Evolutionary conservation across 2,797 vertebrate species (phyloP), one percentile per base, ranked within the genome.

Genomic region (Garrulus glandarius): DNA sequence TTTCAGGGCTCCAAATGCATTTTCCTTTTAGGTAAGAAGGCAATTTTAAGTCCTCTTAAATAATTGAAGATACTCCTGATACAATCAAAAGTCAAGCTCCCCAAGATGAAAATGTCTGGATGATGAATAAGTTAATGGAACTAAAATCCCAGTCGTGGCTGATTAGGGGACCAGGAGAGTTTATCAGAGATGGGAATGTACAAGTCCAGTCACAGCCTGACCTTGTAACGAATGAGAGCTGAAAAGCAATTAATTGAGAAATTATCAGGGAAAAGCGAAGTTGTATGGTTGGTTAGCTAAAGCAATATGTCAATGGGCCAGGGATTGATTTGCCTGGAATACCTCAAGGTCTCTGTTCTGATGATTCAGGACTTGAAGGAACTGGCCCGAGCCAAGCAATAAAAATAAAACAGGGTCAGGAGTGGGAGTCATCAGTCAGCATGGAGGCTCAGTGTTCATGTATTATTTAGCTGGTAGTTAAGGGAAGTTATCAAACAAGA

Each of bases 181-280:
- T 96, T 96, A 97, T 97, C 95, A 93, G 96, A 96, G 92, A 94
- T 87, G 83, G 87, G 93, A 93, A 93, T 67, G 91, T 90, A 92
- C 82, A 96, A 96, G 92, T 88, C 97, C 91, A 95, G 90, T 79
- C 94, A 82, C 92, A 93, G 96, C 41, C 87, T 97, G 98, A 98
- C 98, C 98, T 98, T 98, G 98, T 98, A 98, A 98, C 97, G 96
- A 98, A 98, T 98, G 98, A 98, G 97, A 98, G 97, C 98, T 98
- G 97, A 98, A 98, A 98, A 98, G 98, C 98, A 98, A 99, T 98
- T 98, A 98, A 98, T 98, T 98, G 94, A 98, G 97, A 98, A 98
- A 98, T 99, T 98, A 98, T 98, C 97, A 98, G 97, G 97, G 97
- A 97, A 97, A 97, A 97, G 98, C 21, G 85, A 98, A 97, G 97